These are phyloP conservation scores for Ochotona curzoniae DNA, from an alignment of 2,113 vertebrate genomes.

Conservation along the genomic window DNA sequence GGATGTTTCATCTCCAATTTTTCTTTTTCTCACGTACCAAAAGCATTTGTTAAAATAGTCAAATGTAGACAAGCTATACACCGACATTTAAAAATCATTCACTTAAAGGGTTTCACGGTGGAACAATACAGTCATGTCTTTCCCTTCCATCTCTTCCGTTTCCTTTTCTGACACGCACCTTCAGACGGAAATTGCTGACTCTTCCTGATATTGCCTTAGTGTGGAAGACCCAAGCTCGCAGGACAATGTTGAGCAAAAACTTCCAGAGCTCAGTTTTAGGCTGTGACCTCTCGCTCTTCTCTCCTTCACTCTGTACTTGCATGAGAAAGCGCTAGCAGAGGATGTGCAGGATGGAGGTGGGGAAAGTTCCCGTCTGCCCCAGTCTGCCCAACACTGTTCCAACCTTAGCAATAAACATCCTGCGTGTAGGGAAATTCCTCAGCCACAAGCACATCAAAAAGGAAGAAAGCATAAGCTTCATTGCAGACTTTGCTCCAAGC, in stretches of 20 bases:
- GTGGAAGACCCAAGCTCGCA: background rate
- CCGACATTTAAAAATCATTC: slow-evolving; percentile 7
- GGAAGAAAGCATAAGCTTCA: background rate
- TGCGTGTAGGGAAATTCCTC: background rate
- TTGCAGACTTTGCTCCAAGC: background rate
- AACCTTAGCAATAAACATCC: background rate
- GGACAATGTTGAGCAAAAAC: background rate
- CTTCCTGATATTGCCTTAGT: background rate
- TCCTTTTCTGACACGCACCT: background rate
- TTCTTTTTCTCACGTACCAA: background rate
- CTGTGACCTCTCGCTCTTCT: background rate
- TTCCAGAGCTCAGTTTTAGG: background rate
- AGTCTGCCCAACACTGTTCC: background rate
- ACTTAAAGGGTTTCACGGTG: background rate
- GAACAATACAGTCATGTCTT: background rate
- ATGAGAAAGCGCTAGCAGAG: background rate
- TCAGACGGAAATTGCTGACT: background rate
- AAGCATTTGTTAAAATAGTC: background rate
- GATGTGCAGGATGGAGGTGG: background rate
- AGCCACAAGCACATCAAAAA: background rate
- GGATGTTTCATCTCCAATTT: background rate
- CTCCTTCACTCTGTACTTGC: background rate
- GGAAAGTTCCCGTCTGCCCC: background rate
- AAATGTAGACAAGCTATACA: background rate
- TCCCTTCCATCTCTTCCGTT: background rate